Evolutionary conservation across 2,888 invertebrate species (phyloP), one percentile per base, ranked within the genome.

Genomic region (Koerneria pararmatus): DNA sequence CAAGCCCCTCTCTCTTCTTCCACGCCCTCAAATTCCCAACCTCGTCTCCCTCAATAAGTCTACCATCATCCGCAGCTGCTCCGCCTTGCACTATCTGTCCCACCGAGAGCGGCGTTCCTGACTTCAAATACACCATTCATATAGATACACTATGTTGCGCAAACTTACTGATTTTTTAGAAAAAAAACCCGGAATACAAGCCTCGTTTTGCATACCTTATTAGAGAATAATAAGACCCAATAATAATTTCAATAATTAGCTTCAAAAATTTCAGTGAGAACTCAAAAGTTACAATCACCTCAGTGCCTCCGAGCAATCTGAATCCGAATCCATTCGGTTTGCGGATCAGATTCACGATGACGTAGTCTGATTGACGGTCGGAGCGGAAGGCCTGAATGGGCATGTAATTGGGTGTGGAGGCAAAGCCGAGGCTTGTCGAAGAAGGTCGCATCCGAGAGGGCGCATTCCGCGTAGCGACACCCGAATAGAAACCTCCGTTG

Each of bases 81-180:
- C 97, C 97, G 31, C 93, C 93, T 0, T 93, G 91, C 64, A 97
- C 95, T 71, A 97, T 94, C 84, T 94, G 92, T 1, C 97, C 95
- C 34, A 97, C 94, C 11, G 94, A 92, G 69, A 95, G 89, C 88
- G 74, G 71, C 1, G 75, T 76, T 58, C 75, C 76, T 59, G 76
- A 74, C 73, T 78, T 48, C 31, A 72, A 61, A n/a, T 11, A 31
- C 34, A 31, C 19, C 27, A 58, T 24, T 49, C 4, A 6, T 8
- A 27, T 8, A 15, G 24, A 15, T 8, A 51, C 15, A 51, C 24
- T 11, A n/a, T n/a, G n/a, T n/a, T n/a, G n/a, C n/a, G n/a, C n/a
- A n/a, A n/a, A n/a, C n/a, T n/a, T n/a, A 46, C 46, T 15, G 11
- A 46, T n/a, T 46, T n/a, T 11, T 15, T 15, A 15, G 46, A 46